A percentile compares a stretch with the other conserved stretches of the same genome.
Conservation (phyloP, 2,797 vertebrate species). For the Sebastes iracundus region DNA sequence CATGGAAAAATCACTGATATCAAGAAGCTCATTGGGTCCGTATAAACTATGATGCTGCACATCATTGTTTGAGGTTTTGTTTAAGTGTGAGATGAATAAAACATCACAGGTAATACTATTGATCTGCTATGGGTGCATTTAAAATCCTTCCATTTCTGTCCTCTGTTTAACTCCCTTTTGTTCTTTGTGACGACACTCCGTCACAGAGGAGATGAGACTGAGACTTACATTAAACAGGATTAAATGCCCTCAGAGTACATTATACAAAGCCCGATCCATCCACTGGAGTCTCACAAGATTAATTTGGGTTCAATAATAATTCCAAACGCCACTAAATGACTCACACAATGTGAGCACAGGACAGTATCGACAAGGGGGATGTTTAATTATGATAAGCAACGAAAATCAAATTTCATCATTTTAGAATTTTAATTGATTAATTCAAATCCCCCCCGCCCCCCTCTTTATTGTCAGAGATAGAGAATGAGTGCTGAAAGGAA, state of each 20-base stretch:
- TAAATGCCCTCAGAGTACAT: slow-evolving; percentile 60
- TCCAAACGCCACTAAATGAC: slow-evolving; percentile 56
- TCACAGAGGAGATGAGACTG: slow-evolving; percentile 5
- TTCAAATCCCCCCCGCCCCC: slow-evolving; percentile 47
- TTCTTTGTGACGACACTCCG: slow-evolving; percentile 5
- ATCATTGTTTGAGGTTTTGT: background rate
- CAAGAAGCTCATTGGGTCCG: background rate
- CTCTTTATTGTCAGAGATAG: slow-evolving; percentile 22
- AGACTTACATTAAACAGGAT: slow-evolving; percentile 60
- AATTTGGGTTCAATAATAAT: slow-evolving; percentile 72
- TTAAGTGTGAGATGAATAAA: slow-evolving; percentile 14
- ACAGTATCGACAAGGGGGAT: slow-evolving; percentile 66
- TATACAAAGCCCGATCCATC: slow-evolving; percentile 58
- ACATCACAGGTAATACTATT: slow-evolving; percentile 6
- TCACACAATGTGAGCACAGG: slow-evolving; percentile 51
- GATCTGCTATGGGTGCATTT: background rate
- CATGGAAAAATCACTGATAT: background rate
- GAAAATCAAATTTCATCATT: slow-evolving; percentile 71
- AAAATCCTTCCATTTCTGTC: background rate
- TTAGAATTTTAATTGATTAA: slow-evolving; percentile 74
- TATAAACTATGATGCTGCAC: background rate
- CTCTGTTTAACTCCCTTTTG: slow-evolving; percentile 28
- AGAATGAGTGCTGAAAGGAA: slow-evolving; percentile 41
- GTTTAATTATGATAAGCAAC: slow-evolving; percentile 79
- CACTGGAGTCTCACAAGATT: slow-evolving; percentile 56